A percentile compares a stretch with the other conserved stretches of the same genome.
phyloP scores from a whole-genome alignment of 2,797 vertebrate species.

The Myoxocephalus aenaeus region DNA sequence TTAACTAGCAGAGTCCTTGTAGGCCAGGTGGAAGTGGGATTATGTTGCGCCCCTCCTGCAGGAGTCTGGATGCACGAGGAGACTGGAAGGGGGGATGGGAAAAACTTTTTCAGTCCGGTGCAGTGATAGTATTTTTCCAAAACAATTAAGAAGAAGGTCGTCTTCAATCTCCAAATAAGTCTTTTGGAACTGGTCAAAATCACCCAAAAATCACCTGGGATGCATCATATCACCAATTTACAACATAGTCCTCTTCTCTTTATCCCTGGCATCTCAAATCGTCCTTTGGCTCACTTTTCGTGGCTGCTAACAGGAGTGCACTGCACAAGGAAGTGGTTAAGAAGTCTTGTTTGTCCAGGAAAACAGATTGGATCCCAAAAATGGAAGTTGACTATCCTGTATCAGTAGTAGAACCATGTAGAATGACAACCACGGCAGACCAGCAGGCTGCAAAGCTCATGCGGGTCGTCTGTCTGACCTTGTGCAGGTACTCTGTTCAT shows the following conservation, averaged over 20 bases:
- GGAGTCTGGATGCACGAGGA: conserved; percentile 45
- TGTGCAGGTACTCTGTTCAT: conserved; percentile 42
- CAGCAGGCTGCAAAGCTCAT: conserved; percentile 21
- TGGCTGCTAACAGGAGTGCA: conserved; percentile 26
- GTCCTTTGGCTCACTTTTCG: conserved; percentile 43
- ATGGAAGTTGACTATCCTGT: conserved; percentile 23
- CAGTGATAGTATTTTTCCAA: conserved; percentile 21
- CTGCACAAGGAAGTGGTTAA: conserved; percentile 22
- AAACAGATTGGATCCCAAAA: conserved; percentile 33
- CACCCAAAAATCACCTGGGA: neutral
- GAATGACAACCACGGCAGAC: neutral
- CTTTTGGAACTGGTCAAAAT: neutral
- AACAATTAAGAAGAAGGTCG: neutral
- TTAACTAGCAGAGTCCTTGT: conserved; percentile 7
- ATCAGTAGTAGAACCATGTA: conserved; percentile 10
- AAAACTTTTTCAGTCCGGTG: conserved; percentile 45
- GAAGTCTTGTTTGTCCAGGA: conserved; percentile 38
- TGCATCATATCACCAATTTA: neutral
- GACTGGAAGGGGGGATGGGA: conserved; percentile 1
- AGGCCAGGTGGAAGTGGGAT: conserved; percentile 10
- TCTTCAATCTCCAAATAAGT: conserved; percentile 6
- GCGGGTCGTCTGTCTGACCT: conserved; percentile 31
- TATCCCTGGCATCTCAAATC: conserved; percentile 24
- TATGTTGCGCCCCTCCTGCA: conserved; percentile 18
- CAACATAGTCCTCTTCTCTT: conserved; percentile 35